These are phyloP conservation scores for Chamaedrilus cognettii DNA, from an alignment of 2,888 invertebrate species.

Conservation along the genomic window DNA sequence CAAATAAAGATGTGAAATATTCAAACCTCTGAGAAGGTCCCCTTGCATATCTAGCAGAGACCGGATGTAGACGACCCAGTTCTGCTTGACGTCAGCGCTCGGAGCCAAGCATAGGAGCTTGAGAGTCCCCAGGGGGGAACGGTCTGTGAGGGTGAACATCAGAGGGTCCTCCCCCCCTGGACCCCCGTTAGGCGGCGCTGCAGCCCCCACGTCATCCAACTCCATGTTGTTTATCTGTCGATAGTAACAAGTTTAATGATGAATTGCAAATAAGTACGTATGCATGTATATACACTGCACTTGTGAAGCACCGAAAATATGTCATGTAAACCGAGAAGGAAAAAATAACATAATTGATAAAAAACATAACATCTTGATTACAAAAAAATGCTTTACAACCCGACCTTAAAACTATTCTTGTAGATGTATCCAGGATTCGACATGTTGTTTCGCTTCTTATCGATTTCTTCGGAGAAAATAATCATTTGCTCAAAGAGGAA, in stretches of 20 bases:
- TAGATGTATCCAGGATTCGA: slow-evolving; percentile 92
- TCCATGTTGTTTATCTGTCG: background rate
- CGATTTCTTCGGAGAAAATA: slow-evolving; percentile 85
- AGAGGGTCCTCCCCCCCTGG: slow-evolving; percentile 68
- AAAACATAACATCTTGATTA: background rate
- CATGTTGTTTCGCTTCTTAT: slow-evolving; percentile 80
- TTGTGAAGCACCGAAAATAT: too few species aligned
- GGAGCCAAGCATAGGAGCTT: slow-evolving; percentile 77
- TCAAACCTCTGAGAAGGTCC: slow-evolving; percentile 71
- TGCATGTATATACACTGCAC: too few species aligned
- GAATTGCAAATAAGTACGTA: too few species aligned
- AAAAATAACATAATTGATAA: slow-evolving; percentile 3
- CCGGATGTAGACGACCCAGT: slow-evolving; percentile 83
- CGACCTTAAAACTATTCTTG: slow-evolving; percentile 86
- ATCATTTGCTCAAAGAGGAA: slow-evolving; percentile 98
- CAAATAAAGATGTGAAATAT: background rate
- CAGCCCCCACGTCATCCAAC: slow-evolving; percentile 92
- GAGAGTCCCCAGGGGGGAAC: slow-evolving; percentile 65
- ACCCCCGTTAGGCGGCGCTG: slow-evolving; percentile 70
- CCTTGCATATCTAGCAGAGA: slow-evolving; percentile 89
- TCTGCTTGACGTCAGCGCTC: slow-evolving; percentile 72
- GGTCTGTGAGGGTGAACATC: slow-evolving; percentile 75
- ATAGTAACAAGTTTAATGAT: background rate
- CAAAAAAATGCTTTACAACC: background rate
- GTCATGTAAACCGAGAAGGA: too few species aligned